phyloP scores from a whole-genome alignment of 2,113 vertebrate species.

The Echinops telfairi region DNA sequence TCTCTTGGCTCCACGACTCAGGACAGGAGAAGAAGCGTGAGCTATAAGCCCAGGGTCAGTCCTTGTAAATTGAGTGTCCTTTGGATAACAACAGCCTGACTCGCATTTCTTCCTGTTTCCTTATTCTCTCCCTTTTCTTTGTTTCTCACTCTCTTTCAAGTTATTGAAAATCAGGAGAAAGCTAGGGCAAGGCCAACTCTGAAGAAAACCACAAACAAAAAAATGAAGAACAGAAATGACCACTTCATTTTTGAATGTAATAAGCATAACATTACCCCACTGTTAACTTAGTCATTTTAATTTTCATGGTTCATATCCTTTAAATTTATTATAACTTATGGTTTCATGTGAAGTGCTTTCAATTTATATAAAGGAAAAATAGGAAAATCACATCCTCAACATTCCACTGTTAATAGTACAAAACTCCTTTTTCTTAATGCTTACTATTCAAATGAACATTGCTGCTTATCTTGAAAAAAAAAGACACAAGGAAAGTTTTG shows the following conservation, averaged over 20 bases:
- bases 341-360: background rate
- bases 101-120: background rate
- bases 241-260: no score
- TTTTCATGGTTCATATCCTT: background rate
- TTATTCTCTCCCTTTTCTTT: background rate
- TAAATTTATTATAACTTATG: background rate
- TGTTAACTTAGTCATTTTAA: background rate
- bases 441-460: conserved; percentile 17
- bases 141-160: background rate
- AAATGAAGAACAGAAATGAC: no score
- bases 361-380: background rate
- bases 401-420: background rate
- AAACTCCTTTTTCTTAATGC: background rate
- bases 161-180: background rate
- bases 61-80: background rate
- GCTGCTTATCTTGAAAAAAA: background rate
- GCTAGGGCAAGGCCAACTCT: background rate
- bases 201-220: background rate
- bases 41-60: background rate
- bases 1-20: background rate
- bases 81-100: background rate
- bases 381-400: background rate
- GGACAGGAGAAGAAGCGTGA: background rate
- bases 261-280: background rate
- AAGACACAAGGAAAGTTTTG: background rate